Conservation (phyloP, 2,797 vertebrate species). For the Triplophysa bombifrons region DNA sequence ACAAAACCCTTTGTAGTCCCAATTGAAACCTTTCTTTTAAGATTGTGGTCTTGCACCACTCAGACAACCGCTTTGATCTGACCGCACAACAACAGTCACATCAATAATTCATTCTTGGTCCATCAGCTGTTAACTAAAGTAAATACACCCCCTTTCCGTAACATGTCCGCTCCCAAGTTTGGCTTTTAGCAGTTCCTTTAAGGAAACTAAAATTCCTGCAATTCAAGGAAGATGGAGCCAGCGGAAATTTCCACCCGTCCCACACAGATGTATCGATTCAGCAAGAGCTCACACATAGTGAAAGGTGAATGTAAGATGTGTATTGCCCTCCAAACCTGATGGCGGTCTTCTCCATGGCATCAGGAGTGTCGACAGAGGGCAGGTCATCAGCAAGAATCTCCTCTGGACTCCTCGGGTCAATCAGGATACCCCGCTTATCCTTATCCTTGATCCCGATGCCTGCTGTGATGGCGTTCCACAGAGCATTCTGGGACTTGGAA, state of each 20-base stretch:
- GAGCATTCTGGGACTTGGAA: conserved; percentile 89
- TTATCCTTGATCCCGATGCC: conserved; percentile 78
- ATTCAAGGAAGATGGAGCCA: neutral
- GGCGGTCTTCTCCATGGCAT: conserved; percentile 87
- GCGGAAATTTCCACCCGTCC: neutral
- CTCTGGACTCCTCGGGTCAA: conserved; percentile 80
- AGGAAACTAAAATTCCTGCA: neutral
- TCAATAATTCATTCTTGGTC: conserved; percentile 51
- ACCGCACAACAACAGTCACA: conserved; percentile 27
- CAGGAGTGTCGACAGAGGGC: conserved; percentile 79
- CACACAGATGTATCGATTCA: neutral
- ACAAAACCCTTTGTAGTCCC: neutral
- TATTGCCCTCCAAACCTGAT: conserved; percentile 80
- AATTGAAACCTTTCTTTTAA: conserved; percentile 9
- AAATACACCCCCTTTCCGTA: conserved; percentile 12
- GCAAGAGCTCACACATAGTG: neutral
- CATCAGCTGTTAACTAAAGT: conserved; percentile 41
- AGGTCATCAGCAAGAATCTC: conserved; percentile 90
- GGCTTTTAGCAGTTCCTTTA: conserved; percentile 4
- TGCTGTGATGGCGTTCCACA: conserved; percentile 80
- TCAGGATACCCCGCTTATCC: conserved; percentile 74
- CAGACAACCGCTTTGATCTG: conserved; percentile 32
- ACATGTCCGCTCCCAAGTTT: conserved; percentile 3
- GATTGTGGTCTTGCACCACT: neutral
- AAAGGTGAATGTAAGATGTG: neutral